Evolutionary conservation across 1,140 invertebrate species (phyloP), one percentile per base, ranked within the genome.

Genomic region (Drosophila cardini): DNA sequence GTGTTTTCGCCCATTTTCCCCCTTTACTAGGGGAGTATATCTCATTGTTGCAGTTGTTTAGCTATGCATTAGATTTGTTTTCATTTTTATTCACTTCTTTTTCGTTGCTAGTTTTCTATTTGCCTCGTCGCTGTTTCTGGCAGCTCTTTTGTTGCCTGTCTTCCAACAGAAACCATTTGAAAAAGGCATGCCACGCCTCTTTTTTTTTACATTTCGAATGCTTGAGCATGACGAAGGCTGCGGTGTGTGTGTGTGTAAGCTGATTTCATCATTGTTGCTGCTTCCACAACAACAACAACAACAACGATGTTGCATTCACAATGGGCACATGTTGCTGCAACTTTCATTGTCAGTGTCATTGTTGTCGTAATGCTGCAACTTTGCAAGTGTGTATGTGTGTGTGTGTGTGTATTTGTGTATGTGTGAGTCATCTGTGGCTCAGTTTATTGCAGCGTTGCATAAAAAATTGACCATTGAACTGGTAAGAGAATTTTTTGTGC

Each of bases 321-420:
- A 71, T 64, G 68, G 18, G 11, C 83, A 77, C 69, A 72, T 80
- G 79, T 71, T 65, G 80, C 68, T 73, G 72, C 76, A 76, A 60
- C 56, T 67, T 78, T 87, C 83, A 87, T 87, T 87, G 83, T 77
- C 83, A 87, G 72, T 87, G 83, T 89, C 84, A 89, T 89, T 89
- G 84, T 83, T 83, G 76, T 57, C 42, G 45, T 68, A 53, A 57
- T 65, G 74, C 72, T 57, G 71, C 18, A n/a, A 16, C 15, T 13
- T 1, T 48, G 21, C 50, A 3, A 56, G 16, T 48, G 2, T 61
- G 16, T 48, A 2, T 61, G 34, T 57, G 21, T 34, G 45, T 57
- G 48, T 45, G 18, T 64, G 43, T 64, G 43, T 32, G 21, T 46
- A 5, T 64, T 11, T 56, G 26, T 67, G 18, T 53, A 40, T 48